Percentiles rank a stretch among this genome's conserved stretches.
phyloP scores from a whole-genome alignment of 2,888 invertebrate species.

The Stenolophus ochropezus region DNA sequence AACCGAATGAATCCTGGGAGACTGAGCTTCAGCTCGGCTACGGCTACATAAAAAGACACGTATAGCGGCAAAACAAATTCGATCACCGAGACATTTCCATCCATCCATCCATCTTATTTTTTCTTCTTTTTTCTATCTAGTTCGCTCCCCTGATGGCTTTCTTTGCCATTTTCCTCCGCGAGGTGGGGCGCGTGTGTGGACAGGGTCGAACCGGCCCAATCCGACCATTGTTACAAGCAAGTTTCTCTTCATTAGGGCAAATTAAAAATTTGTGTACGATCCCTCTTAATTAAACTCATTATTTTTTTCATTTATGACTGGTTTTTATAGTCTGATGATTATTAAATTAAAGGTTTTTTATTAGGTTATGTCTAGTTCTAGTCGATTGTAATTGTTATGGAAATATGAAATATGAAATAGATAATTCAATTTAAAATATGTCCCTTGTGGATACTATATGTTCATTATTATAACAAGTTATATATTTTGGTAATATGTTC shows the following conservation, averaged over 20 bases:
- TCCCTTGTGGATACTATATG: too few relatives aligned
- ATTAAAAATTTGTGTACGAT: not conserved
- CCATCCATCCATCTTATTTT: slow-evolving; percentile 73
- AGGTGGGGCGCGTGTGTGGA: slow-evolving; percentile 28
- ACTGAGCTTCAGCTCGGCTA: slow-evolving; percentile 50
- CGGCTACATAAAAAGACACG: slow-evolving; percentile 69
- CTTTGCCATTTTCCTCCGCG: slow-evolving; percentile 71
- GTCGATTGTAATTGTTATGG: too few relatives aligned
- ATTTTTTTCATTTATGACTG: too few relatives aligned
- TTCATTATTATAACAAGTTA: too few relatives aligned
- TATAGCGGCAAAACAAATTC: slow-evolving; percentile 72
- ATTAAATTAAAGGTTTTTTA: too few relatives aligned
- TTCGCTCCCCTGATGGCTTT: slow-evolving; percentile 71
- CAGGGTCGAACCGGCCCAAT: not conserved
- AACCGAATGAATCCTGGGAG: slow-evolving; percentile 66
- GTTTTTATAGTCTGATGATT: too few relatives aligned
- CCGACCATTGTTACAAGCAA: not conserved
- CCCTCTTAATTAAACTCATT: not conserved
- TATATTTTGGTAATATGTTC: too few relatives aligned
- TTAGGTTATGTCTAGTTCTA: too few relatives aligned
- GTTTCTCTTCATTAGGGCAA: not conserved
- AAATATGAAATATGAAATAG: too few relatives aligned
- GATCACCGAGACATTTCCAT: slow-evolving; percentile 72
- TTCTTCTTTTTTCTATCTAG: slow-evolving; percentile 68
- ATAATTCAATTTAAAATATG: too few relatives aligned